These are phyloP conservation scores for Toxonevra muliebris DNA, from an alignment of 2,888 invertebrate genomes.

Conservation along the genomic window DNA sequence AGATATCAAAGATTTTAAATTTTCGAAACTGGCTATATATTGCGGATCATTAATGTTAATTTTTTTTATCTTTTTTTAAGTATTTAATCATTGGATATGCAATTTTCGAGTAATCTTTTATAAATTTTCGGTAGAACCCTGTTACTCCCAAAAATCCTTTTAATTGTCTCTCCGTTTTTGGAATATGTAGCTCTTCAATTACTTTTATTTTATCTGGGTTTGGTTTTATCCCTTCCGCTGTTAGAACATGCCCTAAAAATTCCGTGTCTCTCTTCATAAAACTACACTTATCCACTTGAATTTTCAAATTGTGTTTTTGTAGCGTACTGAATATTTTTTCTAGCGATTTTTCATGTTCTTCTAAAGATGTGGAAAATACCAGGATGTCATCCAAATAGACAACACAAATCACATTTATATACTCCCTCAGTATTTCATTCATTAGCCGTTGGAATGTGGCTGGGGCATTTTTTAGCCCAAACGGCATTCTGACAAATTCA, in stretches of 20 bases:
- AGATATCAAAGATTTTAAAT: constrained; percentile 30
- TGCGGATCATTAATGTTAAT: constrained; percentile 24
- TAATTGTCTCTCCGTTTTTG: constrained; percentile 18
- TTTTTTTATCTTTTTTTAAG: constrained; percentile 18
- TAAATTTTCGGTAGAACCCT: constrained; percentile 17
- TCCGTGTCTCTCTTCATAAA: constrained; percentile 3
- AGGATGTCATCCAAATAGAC: constrained; percentile 24
- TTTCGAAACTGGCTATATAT: constrained; percentile 35
- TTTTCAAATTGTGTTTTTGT: constrained; percentile 2
- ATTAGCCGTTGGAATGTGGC: no score
- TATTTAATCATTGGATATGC: constrained; percentile 24
- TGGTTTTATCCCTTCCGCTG: constrained; percentile 5
- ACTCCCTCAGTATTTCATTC: neutral
- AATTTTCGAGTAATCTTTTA: constrained; percentile 7
- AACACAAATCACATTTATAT: no score
- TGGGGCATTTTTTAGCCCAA: no score
- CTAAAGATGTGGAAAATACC: constrained; percentile 4
- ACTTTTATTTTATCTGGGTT: neutral
- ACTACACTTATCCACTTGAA: constrained; percentile 1
- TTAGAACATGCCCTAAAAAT: constrained; percentile 18
- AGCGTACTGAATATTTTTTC: constrained; percentile 2
- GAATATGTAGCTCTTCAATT: constrained; percentile 8
- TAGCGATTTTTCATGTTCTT: constrained; percentile 10
- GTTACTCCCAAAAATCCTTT: constrained; percentile 26
- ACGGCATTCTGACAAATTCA: no score